Percentiles rank a stretch among this genome's conserved stretches.
Conservation (phyloP, 2,797 vertebrate species). For the Poeciliopsis infans region DNA sequence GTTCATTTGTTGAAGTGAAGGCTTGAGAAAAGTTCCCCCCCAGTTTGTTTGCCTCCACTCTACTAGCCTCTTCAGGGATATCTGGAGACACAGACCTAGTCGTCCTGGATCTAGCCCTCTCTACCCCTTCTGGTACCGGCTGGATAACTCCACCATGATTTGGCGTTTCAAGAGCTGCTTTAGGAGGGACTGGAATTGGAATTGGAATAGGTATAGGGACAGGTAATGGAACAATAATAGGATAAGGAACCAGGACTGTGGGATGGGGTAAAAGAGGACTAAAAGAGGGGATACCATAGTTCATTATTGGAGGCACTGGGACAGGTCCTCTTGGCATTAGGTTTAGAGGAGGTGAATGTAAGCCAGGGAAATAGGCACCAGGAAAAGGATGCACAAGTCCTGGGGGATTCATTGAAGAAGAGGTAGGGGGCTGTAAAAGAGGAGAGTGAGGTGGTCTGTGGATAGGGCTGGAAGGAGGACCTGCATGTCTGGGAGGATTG, state of each 20-base stretch:
- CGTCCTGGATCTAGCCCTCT: slow-evolving; percentile 59
- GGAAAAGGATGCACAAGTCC: slow-evolving; percentile 90
- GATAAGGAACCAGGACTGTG: slow-evolving; percentile 94
- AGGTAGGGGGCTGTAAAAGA: slow-evolving; percentile 63
- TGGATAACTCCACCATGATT: slow-evolving; percentile 90
- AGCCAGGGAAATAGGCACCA: slow-evolving; percentile 88
- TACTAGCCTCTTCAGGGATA: slow-evolving; percentile 49
- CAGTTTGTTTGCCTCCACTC: slow-evolving; percentile 51
- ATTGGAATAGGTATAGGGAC: slow-evolving; percentile 97
- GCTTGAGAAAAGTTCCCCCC: slow-evolving; percentile 41
- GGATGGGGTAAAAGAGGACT: slow-evolving; percentile 93
- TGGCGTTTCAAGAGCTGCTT: slow-evolving; percentile 85
- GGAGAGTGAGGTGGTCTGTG: slow-evolving; percentile 85
- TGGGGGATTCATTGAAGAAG: slow-evolving; percentile 80
- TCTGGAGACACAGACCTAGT: slow-evolving; percentile 53
- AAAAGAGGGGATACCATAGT: slow-evolving; percentile 91
- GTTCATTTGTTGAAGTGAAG: slow-evolving; percentile 56
- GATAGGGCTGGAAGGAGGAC: slow-evolving; percentile 90
- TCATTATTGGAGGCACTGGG: slow-evolving; percentile 91
- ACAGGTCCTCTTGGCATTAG: slow-evolving; percentile 94
- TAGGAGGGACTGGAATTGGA: slow-evolving; percentile 89
- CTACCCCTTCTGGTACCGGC: slow-evolving; percentile 72
- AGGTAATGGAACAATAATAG: slow-evolving; percentile 93
- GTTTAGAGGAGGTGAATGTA: slow-evolving; percentile 89
- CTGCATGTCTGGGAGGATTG: slow-evolving; percentile 80